These are phyloP conservation scores for Drosophila tani DNA, from an alignment of 1,140 invertebrate species.

Conservation along the genomic window DNA sequence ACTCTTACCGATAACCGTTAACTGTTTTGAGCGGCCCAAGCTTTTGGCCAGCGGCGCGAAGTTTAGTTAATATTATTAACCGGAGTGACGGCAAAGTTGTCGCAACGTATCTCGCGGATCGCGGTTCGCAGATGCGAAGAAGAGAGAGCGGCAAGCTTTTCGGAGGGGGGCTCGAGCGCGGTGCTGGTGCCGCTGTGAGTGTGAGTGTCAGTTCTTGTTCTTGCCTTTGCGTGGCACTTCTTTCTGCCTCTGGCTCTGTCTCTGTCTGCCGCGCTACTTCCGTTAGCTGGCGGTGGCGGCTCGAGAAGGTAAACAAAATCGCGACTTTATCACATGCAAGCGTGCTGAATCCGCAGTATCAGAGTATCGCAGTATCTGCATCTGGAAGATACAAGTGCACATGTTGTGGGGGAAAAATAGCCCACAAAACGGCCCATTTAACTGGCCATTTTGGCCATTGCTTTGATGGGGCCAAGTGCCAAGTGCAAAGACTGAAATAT, in stretches of 20 bases:
- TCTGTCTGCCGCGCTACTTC: slow-evolving; percentile 66
- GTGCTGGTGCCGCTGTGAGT: slow-evolving; percentile 13
- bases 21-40: slow-evolving; percentile 53
- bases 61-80: slow-evolving; percentile 79
- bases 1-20: slow-evolving; percentile 56
- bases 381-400: slow-evolving; percentile 23
- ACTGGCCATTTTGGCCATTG: slow-evolving; percentile 8
- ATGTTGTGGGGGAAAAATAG: slow-evolving; percentile 1
- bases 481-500: slow-evolving; percentile 19
- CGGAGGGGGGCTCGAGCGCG: slow-evolving; percentile 19
- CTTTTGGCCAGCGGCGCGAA: slow-evolving; percentile 40
- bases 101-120: slow-evolving; percentile 64
- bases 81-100: slow-evolving; percentile 66
- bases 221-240: slow-evolving; percentile 64
- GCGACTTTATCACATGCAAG: slow-evolving; percentile 22
- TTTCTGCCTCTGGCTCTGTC: slow-evolving; percentile 4
- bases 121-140: slow-evolving; percentile 39
- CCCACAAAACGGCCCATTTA: slow-evolving; percentile 10
- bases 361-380: slow-evolving; percentile 9
- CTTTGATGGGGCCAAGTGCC: slow-evolving; percentile 21
- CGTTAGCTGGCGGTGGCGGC: slow-evolving; percentile 56
- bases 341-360: slow-evolving; percentile 46
- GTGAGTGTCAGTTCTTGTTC: slow-evolving; percentile 48
- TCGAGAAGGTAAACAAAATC: slow-evolving; percentile 64
- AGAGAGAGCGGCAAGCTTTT: slow-evolving; percentile 22